These are phyloP conservation scores for Sebastes minor DNA, from an alignment of 2,797 vertebrate genomes.

Conservation along the genomic window DNA sequence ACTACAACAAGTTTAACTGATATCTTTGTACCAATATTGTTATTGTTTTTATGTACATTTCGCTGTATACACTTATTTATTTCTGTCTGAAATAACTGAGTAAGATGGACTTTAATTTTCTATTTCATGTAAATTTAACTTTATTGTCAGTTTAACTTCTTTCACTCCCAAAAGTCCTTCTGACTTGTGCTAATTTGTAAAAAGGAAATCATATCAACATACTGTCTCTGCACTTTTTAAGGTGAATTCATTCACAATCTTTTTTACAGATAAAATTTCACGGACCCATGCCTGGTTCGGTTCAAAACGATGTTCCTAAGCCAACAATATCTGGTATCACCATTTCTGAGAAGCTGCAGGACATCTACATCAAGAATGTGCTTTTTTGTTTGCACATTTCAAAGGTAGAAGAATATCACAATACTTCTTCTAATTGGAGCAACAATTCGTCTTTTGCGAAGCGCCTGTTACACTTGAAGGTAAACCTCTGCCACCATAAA, in stretches of 20 bases:
- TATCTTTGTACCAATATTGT: no score
- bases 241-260: neutral
- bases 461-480: fast-evolving
- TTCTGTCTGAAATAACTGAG: neutral
- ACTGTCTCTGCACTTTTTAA: neutral
- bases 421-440: fast-evolving
- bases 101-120: neutral
- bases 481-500: fast-evolving
- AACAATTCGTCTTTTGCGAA: fast-evolving
- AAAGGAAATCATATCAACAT: neutral
- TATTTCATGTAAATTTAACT: neutral
- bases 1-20: no score
- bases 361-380: conserved; percentile 23
- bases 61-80: neutral
- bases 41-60: neutral
- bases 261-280: neutral
- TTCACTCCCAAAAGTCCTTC: no score
- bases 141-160: neutral
- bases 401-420: neutral
- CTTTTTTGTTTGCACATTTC: conserved; percentile 32
- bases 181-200: no score
- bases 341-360: conserved; percentile 29
- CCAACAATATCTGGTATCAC: neutral
- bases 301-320: neutral
- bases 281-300: fast-evolving